Evolutionary conservation across 2,888 invertebrate species (phyloP), one percentile per base, ranked within the genome.

Genomic region (Sinohyriopsis cumingii): DNA sequence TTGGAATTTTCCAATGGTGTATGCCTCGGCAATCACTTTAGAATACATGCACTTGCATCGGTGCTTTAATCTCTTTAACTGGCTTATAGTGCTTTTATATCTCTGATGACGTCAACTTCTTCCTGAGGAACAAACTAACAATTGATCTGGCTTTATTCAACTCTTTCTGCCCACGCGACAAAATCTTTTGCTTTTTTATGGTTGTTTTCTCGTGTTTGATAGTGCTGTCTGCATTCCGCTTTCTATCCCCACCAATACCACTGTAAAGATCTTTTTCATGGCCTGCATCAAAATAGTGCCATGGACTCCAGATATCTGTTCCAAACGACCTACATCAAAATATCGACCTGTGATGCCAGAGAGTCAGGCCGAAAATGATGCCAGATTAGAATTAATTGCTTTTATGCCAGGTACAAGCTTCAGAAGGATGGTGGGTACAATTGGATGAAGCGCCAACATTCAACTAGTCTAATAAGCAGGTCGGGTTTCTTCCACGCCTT

Each of bases 291-390:
- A 66, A 73, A 57, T 67, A 67, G n/a, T 73, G 69, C 72, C 69
- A 73, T 9, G 59, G 12, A 69, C 19, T 7, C 63, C 67, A 59
- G 25, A 24, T 25, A 25, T 24, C 22, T 45, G 25, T 57, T 65
- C 59, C 7, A 65, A 59, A n/a, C 53, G 33, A 15, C 28, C 25
- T 5, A 59, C 5, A 24, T 69, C n/a, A 28, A 59, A 73, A 69
- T 1, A 69, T 33, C 19, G 56, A 53, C 33, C 67, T 71, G 71
- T 4, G 71, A 67, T 2, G 67, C 67, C 12, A 69, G 72, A 3
- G 69, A 75, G 57, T 69, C 75, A 25, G 74, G 69, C 67, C 72
- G 72, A 45, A 75, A 69, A 55, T 75, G 69, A 24, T 20, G 66
- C 55, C 33, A 75, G 55, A 55, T 64, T 22, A 20, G n/a, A 22